Conservation (phyloP, 1,140 invertebrate genomes). For the Drepana arcuata region DNA sequence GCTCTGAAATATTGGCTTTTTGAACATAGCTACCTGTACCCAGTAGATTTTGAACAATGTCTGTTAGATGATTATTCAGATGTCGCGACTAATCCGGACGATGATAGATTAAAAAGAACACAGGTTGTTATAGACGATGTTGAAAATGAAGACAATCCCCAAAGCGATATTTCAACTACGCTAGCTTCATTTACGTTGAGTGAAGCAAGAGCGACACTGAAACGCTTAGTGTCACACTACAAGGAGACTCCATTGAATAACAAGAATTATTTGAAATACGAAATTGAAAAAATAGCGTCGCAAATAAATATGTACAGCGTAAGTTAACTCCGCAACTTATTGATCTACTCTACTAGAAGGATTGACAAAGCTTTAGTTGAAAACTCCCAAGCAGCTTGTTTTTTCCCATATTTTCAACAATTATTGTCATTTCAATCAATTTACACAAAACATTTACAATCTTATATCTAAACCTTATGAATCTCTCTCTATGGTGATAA, state of each 20-base stretch:
- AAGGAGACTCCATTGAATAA: neutral
- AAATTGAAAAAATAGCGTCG: constrained; percentile 7
- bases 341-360: no score
- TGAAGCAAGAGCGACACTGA: constrained; percentile 7
- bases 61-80: constrained; percentile 7
- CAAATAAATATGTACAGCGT: constrained; percentile 15
- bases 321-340: no score
- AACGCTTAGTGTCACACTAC: constrained; percentile 3
- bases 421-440: no score
- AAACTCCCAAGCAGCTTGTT: no score
- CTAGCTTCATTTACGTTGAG: constrained; percentile 18
- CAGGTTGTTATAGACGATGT: constrained; percentile 25
- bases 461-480: no score
- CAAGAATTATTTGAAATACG: constrained; percentile 1
- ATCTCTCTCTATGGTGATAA: no score
- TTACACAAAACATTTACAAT: no score
- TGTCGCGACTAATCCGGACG: constrained; percentile 4
- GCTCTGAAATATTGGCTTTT: constrained; percentile 39
- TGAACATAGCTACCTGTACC: constrained; percentile 16
- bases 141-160: constrained; percentile 6
- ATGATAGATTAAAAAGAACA: constrained; percentile 15
- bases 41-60: constrained; percentile 13
- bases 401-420: no score
- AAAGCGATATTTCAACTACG: no score
- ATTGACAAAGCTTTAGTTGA: no score